Base-by-base conservation (phyloP, 2,888 invertebrate species). In the Cheilosia impressa region DNA sequence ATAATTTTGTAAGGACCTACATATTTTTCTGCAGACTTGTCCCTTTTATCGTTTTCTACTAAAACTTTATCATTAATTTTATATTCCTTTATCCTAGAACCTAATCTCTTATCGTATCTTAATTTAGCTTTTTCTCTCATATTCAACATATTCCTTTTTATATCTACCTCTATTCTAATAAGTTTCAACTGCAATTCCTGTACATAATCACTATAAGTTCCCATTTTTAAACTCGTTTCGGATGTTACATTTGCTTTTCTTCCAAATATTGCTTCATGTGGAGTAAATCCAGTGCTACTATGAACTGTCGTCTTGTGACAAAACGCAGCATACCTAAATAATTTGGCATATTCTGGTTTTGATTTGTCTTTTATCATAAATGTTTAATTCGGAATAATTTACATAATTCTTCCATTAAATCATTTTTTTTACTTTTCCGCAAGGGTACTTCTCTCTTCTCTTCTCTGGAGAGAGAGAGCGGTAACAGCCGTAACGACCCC, bases 161-260 rank as follows among this genome's bases (percentile, higher is more conserved):
- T 6, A 6, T 27, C 27, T 27, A 27, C 27, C 6, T 27, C 27
- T 27, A 27, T 5, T 27, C 27, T 27, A 27, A 27, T 27, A 27
- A 27, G 27, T 27, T 27, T 27, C 27, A 55, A 19, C 31, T 69
- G 69, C 34, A 69, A 34, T 57, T 69, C 69, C 22, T 69, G 45
- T n/a, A 31, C 38, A 52, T 52, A 65, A 52, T 65, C 38, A 2
- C 13, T 65, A n/a, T 13, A 17, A 13, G 57, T 71, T 58, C 47
- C 58, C n/a, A 58, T 34, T 45, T 38, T 71, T 7, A 69, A 15
- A 34, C 22, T 57, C 13, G 55, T 31, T 17, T 43, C 55, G 9
- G 58, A 50, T 22, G 45, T 58, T 71, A 38, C 34, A 13, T 60
- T 71, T 4, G 53, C 53, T 38, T 58, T 31, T 50, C 47, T 27